phyloP scores from a whole-genome alignment of 2,797 vertebrate species.

The Bradypus variegatus region DNA sequence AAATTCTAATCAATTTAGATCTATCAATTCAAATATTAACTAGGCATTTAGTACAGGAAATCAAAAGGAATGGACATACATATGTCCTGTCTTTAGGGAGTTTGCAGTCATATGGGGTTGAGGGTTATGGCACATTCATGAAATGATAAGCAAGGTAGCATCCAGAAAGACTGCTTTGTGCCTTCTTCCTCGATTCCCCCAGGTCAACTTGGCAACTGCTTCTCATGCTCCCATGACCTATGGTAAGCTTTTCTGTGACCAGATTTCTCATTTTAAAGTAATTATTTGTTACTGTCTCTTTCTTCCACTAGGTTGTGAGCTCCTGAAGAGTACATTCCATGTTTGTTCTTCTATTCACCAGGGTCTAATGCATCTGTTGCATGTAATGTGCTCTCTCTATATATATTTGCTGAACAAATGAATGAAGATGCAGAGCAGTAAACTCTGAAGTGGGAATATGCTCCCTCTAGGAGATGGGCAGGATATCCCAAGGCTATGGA shows the following conservation, averaged over 20 bases:
- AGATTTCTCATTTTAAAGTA: not conserved
- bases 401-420: not conserved
- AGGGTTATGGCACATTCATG: not conserved
- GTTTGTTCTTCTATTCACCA: not conserved
- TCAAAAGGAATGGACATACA: not conserved
- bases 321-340: not conserved
- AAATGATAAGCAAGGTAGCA: not conserved
- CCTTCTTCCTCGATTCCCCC: not conserved
- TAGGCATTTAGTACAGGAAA: not conserved
- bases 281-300: not conserved
- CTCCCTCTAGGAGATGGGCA: not conserved
- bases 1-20: not conserved
- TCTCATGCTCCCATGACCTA: not conserved
- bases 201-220: not conserved
- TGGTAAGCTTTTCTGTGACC: not conserved
- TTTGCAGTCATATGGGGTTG: not conserved
- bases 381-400: not conserved
- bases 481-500: not conserved
- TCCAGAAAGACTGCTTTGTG: not conserved
- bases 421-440: not conserved
- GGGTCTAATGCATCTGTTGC: not conserved
- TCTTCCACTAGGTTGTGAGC: not conserved
- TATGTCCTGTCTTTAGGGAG: not conserved
- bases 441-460: not conserved
- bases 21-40: not conserved